phyloP scores from a whole-genome alignment of 2,113 vertebrate genomes.

The Oncorhynchus nerka region DNA sequence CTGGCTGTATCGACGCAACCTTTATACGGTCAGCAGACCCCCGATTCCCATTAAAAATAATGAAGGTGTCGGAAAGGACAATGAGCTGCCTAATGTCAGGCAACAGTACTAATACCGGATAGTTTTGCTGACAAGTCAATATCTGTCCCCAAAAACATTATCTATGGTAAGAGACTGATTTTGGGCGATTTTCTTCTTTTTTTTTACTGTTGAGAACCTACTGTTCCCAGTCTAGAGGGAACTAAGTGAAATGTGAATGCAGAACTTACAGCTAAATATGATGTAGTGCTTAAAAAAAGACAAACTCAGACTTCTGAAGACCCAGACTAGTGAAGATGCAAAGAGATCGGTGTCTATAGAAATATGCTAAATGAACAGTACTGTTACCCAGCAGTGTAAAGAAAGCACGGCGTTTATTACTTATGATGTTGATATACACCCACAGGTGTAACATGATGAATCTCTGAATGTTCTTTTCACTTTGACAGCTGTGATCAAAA shows the following conservation, averaged over 20 bases:
- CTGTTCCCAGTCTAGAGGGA: background rate
- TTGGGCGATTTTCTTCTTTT: too few relatives aligned
- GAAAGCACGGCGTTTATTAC: background rate
- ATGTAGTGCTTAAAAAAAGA: background rate
- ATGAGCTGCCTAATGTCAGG: constrained; percentile 74
- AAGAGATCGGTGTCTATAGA: constrained; percentile 4
- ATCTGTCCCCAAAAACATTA: constrained; percentile 31
- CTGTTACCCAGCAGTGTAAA: background rate
- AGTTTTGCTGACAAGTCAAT: constrained; percentile 65
- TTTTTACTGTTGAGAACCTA: too few relatives aligned
- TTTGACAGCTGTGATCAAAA: constrained; percentile 67
- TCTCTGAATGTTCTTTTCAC: constrained; percentile 52
- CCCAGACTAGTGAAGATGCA: constrained; percentile 15
- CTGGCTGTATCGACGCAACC: constrained; percentile 60
- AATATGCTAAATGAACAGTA: constrained; percentile 34
- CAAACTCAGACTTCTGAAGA: constrained; percentile 13
- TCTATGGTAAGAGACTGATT: background rate
- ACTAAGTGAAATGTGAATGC: background rate
- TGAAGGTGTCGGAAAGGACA: constrained; percentile 71
- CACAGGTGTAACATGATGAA: constrained; percentile 40
- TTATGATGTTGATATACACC: constrained; percentile 41
- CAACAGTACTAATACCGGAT: constrained; percentile 59
- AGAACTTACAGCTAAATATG: background rate
- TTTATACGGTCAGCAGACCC: constrained; percentile 63
- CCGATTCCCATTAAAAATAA: constrained; percentile 68